A percentile compares a stretch with the other conserved stretches of the same genome.
These are phyloP conservation scores for Cygnus olor DNA, from an alignment of 2,797 vertebrate species.

Conservation along the genomic window DNA sequence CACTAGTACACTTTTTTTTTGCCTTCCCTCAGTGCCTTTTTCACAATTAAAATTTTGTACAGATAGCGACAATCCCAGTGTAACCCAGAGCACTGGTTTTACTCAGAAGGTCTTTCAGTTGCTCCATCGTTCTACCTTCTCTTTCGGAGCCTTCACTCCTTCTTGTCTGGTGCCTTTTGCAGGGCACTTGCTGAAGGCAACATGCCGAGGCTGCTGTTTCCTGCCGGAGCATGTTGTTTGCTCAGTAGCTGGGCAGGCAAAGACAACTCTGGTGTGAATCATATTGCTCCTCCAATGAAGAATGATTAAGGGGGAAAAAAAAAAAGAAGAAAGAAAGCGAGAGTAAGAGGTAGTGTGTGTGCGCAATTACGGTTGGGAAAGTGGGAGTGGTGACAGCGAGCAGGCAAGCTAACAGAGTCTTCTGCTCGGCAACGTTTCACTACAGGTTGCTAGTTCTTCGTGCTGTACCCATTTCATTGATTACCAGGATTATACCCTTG, in stretches of 20 bases:
- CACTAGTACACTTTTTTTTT: background rate
- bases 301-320: constrained; percentile 47
- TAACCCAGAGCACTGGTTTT: background rate
- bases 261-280: constrained; percentile 68
- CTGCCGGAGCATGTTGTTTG: constrained; percentile 68
- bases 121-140: background rate
- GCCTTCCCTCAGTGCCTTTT: background rate
- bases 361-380: constrained; percentile 28
- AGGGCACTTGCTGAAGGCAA: constrained; percentile 10
- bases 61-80: background rate
- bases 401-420: constrained; percentile 43
- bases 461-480: constrained; percentile 1
- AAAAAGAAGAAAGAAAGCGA: background rate
- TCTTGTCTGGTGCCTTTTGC: background rate
- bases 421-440: background rate
- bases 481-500: constrained; percentile 24
- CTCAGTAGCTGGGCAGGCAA: constrained; percentile 59
- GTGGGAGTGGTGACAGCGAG: constrained; percentile 65
- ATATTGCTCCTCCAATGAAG: constrained; percentile 33
- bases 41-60: background rate
- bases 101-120: background rate
- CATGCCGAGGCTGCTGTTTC: constrained; percentile 29
- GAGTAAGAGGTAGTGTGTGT: constrained; percentile 35
- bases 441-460: background rate
- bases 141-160: background rate